These are phyloP conservation scores for Doryteuthis pealeii DNA, from an alignment of 1,140 invertebrate genomes.

Conservation along the genomic window DNA sequence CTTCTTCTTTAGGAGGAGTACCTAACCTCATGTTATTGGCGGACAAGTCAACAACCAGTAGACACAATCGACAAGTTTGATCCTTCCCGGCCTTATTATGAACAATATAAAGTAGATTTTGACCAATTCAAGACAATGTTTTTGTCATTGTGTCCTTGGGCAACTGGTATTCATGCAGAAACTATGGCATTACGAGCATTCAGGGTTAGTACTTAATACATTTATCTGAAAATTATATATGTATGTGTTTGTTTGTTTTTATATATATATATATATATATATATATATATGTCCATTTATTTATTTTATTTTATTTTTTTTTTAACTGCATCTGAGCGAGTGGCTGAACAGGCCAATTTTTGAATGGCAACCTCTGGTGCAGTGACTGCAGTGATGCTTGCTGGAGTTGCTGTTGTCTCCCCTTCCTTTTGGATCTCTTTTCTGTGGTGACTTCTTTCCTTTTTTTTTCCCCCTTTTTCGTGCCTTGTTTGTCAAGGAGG, in stretches of 20 bases:
- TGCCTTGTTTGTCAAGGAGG: too few species aligned
- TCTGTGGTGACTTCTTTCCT: too few species aligned
- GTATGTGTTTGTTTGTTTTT: too few species aligned
- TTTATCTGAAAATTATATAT: not conserved
- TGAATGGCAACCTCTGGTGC: too few species aligned
- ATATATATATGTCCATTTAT: too few species aligned
- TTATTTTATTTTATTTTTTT: too few species aligned
- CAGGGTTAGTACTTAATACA: conserved; percentile 66
- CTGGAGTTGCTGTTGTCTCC: too few species aligned
- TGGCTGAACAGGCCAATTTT: too few species aligned
- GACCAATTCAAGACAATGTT: conserved; percentile 87
- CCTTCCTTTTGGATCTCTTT: too few species aligned
- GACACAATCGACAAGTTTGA: conserved; percentile 60
- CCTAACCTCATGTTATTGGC: conserved; percentile 64
- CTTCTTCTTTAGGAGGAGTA: conserved; percentile 67
- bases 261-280: too few species aligned
- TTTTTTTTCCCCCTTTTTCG: not conserved
- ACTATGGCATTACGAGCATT: conserved; percentile 81
- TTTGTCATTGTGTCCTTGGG: conserved; percentile 84
- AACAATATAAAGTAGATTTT: conserved; percentile 86
- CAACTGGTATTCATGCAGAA: conserved; percentile 75
- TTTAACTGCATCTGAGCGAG: too few species aligned
- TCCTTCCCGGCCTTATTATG: conserved; percentile 69
- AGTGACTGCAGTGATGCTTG: too few species aligned
- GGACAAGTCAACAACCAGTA: conserved; percentile 51